Conservation (phyloP, 2,888 invertebrate species). For the Rosalia funebris region DNA sequence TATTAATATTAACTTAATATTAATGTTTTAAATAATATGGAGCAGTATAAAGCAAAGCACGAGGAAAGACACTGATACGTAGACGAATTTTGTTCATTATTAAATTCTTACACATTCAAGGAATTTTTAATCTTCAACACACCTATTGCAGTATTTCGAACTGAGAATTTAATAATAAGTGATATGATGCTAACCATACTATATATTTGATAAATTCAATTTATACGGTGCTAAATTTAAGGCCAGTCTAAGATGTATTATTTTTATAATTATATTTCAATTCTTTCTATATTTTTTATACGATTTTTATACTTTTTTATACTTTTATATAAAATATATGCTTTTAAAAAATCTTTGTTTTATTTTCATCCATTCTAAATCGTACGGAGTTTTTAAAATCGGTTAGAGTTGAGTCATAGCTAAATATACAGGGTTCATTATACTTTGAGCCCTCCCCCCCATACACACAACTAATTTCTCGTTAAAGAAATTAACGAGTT, state of each 20-base stretch:
- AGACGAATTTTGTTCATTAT: background rate
- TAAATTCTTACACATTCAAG: no score
- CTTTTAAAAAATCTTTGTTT: conserved; percentile 25
- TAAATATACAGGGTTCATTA: no score
- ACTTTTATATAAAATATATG: conserved; percentile 40
- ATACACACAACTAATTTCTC: no score
- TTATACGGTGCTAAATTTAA: conserved; percentile 21
- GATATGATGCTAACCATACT: background rate
- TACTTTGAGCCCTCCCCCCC: no score
- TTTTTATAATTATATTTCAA: no score
- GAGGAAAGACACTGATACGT: background rate
- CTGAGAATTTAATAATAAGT: background rate
- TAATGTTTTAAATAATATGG: no score
- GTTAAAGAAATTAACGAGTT: no score
- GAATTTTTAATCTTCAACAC: background rate
- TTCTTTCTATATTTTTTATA: conserved; percentile 28
- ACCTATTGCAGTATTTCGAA: background rate
- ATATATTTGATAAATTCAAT: background rate
- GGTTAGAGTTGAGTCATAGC: no score
- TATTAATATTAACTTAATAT: no score
- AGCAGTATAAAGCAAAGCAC: background rate
- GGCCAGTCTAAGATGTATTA: conserved; percentile 40
- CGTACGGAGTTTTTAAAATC: no score
- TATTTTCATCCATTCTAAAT: conserved; percentile 4
- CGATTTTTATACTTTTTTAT: conserved; percentile 25